Conservation (phyloP, 1,140 invertebrate genomes). For the Neodiprion lecontei region DNA sequence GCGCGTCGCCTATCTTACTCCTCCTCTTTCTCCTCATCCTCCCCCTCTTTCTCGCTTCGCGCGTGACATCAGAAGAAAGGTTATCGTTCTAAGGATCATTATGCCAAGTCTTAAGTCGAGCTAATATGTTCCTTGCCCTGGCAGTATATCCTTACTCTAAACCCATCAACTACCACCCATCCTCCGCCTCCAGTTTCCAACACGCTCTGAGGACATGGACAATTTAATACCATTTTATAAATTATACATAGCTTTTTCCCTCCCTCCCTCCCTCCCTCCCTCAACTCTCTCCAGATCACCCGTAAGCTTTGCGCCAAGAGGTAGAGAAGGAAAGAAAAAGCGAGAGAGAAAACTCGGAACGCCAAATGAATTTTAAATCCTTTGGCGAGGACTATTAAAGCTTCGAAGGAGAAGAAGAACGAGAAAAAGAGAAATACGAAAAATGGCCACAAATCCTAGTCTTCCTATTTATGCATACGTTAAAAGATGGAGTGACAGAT, state of each 20-base stretch:
- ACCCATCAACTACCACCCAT: conserved; percentile 28
- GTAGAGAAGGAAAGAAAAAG: no score
- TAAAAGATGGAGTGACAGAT: no score
- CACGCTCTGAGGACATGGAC: conserved; percentile 38
- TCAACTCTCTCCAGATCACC: no score
- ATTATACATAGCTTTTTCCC: conserved; percentile 35
- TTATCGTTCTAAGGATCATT: conserved; percentile 54
- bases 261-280: no score
- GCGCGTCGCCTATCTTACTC: background rate
- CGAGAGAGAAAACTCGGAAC: no score
- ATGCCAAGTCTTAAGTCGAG: conserved; percentile 61
- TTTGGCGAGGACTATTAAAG: background rate
- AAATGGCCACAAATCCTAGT: no score
- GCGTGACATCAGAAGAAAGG: conserved; percentile 40
- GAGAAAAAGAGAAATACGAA: background rate
- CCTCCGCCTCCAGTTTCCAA: conserved; percentile 19
- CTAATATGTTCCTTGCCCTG: conserved; percentile 54
- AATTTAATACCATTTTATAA: conserved; percentile 61
- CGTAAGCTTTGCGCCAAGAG: no score
- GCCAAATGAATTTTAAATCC: no score
- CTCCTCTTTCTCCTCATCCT: no score
- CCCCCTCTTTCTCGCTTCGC: conserved; percentile 6
- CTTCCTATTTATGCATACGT: no score
- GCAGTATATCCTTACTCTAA: conserved; percentile 38
- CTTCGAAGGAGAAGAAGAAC: background rate